phyloP scores from a whole-genome alignment of 1,140 invertebrate genomes.

The Bombus cullumanus region DNA sequence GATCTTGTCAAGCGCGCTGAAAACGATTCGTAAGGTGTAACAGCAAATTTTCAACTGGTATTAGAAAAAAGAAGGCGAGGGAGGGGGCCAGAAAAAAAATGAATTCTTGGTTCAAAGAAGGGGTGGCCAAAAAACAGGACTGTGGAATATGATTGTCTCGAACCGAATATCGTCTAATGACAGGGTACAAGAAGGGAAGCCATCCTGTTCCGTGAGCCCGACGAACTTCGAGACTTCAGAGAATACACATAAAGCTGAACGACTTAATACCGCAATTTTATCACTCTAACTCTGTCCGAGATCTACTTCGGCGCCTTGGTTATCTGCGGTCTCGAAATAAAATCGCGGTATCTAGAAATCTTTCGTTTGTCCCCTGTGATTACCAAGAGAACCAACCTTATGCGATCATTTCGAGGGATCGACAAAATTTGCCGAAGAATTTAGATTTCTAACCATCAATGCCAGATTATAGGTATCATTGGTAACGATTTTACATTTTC shows the following conservation, averaged over 20 bases:
- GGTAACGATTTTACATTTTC: conserved; percentile 32
- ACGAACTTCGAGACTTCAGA: conserved; percentile 80
- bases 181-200: conserved; percentile 73
- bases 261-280: conserved; percentile 84
- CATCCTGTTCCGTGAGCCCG: conserved; percentile 65
- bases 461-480: conserved; percentile 1
- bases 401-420: conserved; percentile 38
- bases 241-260: conserved; percentile 83
- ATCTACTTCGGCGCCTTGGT: conserved; percentile 65
- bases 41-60: background rate
- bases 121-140: conserved; percentile 58
- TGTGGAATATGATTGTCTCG: conserved; percentile 78
- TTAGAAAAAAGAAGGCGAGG: conserved; percentile 2
- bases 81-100: background rate
- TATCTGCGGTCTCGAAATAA: conserved; percentile 82
- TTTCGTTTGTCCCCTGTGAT: conserved; percentile 54
- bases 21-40: conserved; percentile 58
- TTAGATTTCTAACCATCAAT: conserved; percentile 21
- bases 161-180: conserved; percentile 81
- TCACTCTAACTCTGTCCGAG: conserved; percentile 75
- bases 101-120: conserved; percentile 53
- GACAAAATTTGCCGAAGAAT: conserved; percentile 27
- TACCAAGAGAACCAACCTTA: conserved; percentile 40
- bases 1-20: conserved; percentile 96
- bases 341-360: conserved; percentile 79